Evolutionary conservation across 2,888 invertebrate species (phyloP).

Genomic region (Melanchra persicariae): DNA sequence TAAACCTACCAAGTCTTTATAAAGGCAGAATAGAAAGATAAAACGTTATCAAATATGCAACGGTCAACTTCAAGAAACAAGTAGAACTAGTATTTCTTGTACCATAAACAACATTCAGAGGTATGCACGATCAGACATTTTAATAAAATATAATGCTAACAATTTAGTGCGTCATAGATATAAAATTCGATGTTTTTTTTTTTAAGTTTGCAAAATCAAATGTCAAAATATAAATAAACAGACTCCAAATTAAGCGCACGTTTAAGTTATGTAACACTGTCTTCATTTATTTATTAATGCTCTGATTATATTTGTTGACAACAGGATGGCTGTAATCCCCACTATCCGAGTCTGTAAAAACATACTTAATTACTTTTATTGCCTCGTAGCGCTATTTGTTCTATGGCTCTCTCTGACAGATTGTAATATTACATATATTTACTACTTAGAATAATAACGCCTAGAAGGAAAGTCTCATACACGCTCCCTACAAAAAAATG

Average conservation of each 20-base stretch:
- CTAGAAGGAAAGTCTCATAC: no score
- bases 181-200: not conserved
- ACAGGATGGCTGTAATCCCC: no score
- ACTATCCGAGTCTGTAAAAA: no score
- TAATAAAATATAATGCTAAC: conserved; percentile 15
- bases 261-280: not conserved
- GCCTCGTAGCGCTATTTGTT: no score
- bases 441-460: no score
- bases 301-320: no score
- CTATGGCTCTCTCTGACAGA: no score
- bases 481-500: no score
- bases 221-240: conserved; percentile 4
- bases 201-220: not conserved
- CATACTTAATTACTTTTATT: no score
- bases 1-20: not conserved
- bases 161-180: conserved; percentile 25
- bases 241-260: not conserved
- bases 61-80: conserved; percentile 30
- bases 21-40: conserved; percentile 12
- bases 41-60: conserved; percentile 44
- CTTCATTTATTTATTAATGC: not conserved
- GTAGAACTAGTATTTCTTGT: conserved; percentile 47
- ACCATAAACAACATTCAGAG: conserved; percentile 31
- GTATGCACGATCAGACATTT: conserved; percentile 26
- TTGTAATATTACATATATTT: no score